phyloP scores from a whole-genome alignment of 2,113 vertebrate genomes.

The Phrynosoma platyrhinos region DNA sequence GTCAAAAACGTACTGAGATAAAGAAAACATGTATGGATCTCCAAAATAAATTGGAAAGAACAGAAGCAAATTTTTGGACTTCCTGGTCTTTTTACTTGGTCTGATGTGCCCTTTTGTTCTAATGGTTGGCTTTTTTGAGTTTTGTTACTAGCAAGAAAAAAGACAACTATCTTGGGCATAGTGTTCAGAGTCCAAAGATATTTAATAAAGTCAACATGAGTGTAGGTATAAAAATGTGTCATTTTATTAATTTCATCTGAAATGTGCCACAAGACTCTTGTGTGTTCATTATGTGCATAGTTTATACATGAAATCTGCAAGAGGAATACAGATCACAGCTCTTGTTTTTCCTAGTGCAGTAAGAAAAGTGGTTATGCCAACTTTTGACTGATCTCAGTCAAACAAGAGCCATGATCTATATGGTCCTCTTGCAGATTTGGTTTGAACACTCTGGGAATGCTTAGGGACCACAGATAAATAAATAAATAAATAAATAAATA shows the following conservation, averaged over 20 bases:
- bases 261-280: neutral
- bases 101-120: too few relatives aligned
- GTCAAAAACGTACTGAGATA: too few relatives aligned
- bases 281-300: neutral
- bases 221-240: neutral
- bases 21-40: too few relatives aligned
- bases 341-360: neutral
- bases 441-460: neutral
- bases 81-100: too few relatives aligned
- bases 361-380: neutral
- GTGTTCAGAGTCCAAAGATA: neutral
- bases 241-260: neutral
- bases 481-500: too few relatives aligned
- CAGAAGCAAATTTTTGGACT: too few relatives aligned
- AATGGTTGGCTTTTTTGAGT: neutral
- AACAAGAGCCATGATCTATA: too few relatives aligned
- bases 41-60: too few relatives aligned
- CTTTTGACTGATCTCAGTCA: neutral
- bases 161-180: neutral
- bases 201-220: neutral
- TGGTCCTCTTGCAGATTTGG: too few relatives aligned
- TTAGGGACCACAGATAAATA: neutral
- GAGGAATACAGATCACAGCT: neutral
- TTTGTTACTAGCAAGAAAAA: neutral
- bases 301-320: neutral